Evolutionary conservation across 2,797 vertebrate species (phyloP), one percentile per base, ranked within the genome.

Genomic region (Phalloptychus januarius): DNA sequence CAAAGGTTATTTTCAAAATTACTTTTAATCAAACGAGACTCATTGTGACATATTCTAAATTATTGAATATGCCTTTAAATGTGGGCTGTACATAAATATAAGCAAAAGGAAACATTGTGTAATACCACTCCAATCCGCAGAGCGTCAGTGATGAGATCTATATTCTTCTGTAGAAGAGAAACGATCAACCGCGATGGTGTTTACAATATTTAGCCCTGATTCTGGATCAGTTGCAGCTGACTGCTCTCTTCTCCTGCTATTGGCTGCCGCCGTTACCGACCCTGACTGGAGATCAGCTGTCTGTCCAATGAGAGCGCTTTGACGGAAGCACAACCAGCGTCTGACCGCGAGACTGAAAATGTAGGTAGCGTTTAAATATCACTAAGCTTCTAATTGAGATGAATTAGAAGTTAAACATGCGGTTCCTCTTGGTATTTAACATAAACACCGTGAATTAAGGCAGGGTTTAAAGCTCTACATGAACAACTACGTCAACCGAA

Each of bases 291-390:
- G 83, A 70, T 75, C 85, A 86, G 85, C 56, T 77, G 76, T 65
- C 44, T 20, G 18, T 67, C 7, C 31, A 65, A 70, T 18, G 8
- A 33, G 0, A 1, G 28, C 18, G 23, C 33, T 65, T 48, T 20
- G 2, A 71, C 23, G 31, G 31, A 76, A 78, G 20, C 77, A 81
- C 31, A 3, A 23, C 72, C 63, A 58, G 74, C 45, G 67, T 5
- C 56, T 13, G 72, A 45, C 76, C 23, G 65, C 71, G 36, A 79
- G 7, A 74, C 40, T 72, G 44, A 79, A 76, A 28, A 93, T 93
- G 92, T 93, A 90, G 87, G 92, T 92, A 85, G 73, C 61, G 16
- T 52, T 73, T 16, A 18, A 16, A 5, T 54, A 63, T n/a, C 48
- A 25, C 15, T 65, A 72, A 76, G 63, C 38, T 0, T 33, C 25